Percentiles rank a stretch among this genome's conserved stretches.
Evolutionary conservation across 2,797 vertebrate species (phyloP).

Genomic region (Natrix natrix): DNA sequence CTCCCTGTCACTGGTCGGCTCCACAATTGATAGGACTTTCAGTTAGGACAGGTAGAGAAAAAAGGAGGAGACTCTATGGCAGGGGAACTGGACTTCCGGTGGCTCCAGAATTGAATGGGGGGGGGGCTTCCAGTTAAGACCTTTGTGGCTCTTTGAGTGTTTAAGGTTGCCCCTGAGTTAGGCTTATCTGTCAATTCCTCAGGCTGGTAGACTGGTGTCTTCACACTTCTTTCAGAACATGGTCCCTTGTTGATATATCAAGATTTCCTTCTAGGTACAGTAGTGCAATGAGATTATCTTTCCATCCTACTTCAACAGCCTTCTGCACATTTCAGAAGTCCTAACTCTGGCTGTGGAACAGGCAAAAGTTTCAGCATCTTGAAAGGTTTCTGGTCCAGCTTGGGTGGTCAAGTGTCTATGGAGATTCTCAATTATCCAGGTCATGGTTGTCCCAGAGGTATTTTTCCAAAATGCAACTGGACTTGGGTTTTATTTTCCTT

Average conservation of each 20-base stretch:
- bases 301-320: not conserved
- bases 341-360: not conserved
- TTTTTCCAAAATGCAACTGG: not conserved
- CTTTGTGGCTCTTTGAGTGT: too few species aligned
- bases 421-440: not conserved
- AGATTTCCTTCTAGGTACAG: not conserved
- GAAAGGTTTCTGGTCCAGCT: not conserved
- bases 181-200: not conserved
- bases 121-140: too few species aligned
- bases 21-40: too few species aligned
- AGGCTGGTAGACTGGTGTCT: not conserved
- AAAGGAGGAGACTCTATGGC: too few species aligned
- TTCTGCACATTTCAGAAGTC: not conserved
- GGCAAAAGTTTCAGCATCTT: not conserved
- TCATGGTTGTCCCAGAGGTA: not conserved
- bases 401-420: not conserved
- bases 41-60: too few species aligned
- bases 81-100: too few species aligned
- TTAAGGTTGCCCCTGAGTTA: not conserved
- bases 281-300: not conserved
- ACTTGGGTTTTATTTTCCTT: not conserved
- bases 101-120: too few species aligned
- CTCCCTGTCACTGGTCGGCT: too few species aligned
- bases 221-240: not conserved
- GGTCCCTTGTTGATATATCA: not conserved